Evolutionary conservation across 2,888 invertebrate genomes (phyloP).

Genomic region (Thymelicus acteon): DNA sequence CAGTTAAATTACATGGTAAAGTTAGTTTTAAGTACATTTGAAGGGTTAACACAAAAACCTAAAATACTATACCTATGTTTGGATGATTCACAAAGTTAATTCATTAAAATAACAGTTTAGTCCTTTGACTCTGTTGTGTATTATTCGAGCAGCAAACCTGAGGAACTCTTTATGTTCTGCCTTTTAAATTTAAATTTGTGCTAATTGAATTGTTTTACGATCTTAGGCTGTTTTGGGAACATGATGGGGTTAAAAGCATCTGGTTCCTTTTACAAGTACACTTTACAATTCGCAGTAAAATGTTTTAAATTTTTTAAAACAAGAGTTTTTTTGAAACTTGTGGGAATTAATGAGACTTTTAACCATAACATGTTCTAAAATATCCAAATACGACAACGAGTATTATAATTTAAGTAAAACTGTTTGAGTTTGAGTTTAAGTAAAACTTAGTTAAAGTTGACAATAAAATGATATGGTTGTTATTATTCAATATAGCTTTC

Average conservation of each 20-base stretch:
- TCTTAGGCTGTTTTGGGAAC: conserved; percentile 27
- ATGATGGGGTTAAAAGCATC: conserved; percentile 25
- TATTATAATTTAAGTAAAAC: too few relatives aligned
- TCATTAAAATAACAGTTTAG: conserved; percentile 47
- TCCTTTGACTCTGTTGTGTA: conserved; percentile 55
- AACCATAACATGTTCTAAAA: too few relatives aligned
- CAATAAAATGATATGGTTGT: too few relatives aligned
- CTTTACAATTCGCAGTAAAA: conserved; percentile 1
- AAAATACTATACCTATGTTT: background rate
- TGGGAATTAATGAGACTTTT: too few relatives aligned
- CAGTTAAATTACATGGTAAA: too few relatives aligned
- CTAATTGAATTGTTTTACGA: conserved; percentile 50
- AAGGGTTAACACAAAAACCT: too few relatives aligned
- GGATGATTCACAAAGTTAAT: background rate
- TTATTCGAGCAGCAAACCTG: conserved; percentile 29
- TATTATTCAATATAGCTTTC: too few relatives aligned
- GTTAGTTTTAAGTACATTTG: too few relatives aligned
- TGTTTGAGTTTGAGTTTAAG: too few relatives aligned
- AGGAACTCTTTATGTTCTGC: conserved; percentile 27
- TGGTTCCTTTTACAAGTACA: conserved; percentile 16
- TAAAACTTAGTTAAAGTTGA: too few relatives aligned
- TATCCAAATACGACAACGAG: too few relatives aligned
- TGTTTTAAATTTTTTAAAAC: background rate
- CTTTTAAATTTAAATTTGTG: conserved; percentile 69
- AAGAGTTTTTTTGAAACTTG: background rate